Conservation (phyloP, 1,140 invertebrate species). For the Vanessa tameamea region DNA sequence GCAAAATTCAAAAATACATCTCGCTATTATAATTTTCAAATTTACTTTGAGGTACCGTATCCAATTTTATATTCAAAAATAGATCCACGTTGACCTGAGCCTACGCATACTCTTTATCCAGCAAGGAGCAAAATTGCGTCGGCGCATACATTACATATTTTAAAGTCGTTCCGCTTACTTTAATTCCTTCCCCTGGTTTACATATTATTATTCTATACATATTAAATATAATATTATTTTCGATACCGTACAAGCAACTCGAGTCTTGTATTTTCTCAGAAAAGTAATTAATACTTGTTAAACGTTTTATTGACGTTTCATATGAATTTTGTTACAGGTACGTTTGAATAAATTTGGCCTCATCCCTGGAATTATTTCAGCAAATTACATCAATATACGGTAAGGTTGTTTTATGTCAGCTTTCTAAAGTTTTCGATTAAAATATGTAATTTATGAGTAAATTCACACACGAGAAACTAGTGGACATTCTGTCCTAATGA, state of each 20-base stretch:
- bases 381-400: slow-evolving; percentile 29
- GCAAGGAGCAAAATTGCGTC: slow-evolving; percentile 46
- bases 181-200: slow-evolving; percentile 1
- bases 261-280: background rate
- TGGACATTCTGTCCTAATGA: slow-evolving; percentile 43
- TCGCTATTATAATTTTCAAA: too few species aligned
- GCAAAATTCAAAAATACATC: too few species aligned
- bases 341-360: background rate
- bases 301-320: background rate
- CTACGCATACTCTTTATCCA: slow-evolving; percentile 45
- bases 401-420: slow-evolving; percentile 25
- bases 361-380: slow-evolving; percentile 12
- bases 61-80: background rate
- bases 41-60: background rate
- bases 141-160: slow-evolving; percentile 44
- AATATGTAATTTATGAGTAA: slow-evolving; percentile 42
- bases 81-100: slow-evolving; percentile 29
- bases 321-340: slow-evolving; percentile 2
- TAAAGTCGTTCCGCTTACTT: slow-evolving; percentile 33
- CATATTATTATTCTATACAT: background rate
- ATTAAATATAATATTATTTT: too few species aligned
- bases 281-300: background rate
- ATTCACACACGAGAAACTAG: slow-evolving; percentile 41
- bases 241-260: background rate
- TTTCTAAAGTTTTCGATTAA: slow-evolving; percentile 41